phyloP scores from a whole-genome alignment of 2,888 invertebrate species.

The Drosophila austrosaltans region DNA sequence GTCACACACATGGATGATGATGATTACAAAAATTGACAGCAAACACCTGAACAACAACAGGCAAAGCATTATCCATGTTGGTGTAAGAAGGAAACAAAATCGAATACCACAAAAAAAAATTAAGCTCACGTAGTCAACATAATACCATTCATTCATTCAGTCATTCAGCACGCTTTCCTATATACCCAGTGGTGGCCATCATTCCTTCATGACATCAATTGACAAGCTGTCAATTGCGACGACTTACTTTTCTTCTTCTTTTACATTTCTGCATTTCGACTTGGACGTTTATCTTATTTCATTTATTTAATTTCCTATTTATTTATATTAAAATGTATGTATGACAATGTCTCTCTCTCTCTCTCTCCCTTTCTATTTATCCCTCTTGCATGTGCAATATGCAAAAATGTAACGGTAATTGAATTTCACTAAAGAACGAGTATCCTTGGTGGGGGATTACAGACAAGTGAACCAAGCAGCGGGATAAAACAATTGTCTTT shows the following conservation, averaged over 20 bases:
- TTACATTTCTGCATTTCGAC: background rate
- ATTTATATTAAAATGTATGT: conserved; percentile 18
- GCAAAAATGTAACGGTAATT: conserved; percentile 36
- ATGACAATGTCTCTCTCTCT: conserved; percentile 4
- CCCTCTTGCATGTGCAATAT: conserved; percentile 11
- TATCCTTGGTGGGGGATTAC: conserved; percentile 21
- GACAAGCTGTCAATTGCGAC: conserved; percentile 20
- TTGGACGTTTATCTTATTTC: conserved; percentile 27
- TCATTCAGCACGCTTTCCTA: background rate
- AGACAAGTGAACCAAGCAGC: background rate
- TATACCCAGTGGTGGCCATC: background rate
- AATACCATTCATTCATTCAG: background rate
- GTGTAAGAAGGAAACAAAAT: background rate
- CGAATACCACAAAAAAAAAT: conserved; percentile 5
- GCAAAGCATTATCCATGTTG: background rate
- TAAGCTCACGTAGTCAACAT: conserved; percentile 12
- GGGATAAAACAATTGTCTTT: conserved; percentile 3
- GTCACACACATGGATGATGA: conserved; percentile 15
- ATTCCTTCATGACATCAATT: conserved; percentile 19
- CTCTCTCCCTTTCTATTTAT: background rate
- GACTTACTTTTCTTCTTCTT: background rate
- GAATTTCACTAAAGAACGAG: conserved; percentile 24
- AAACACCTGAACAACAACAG: conserved; percentile 2
- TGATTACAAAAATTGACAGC: conserved; percentile 2
- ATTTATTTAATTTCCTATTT: conserved; percentile 66